phyloP scores from a whole-genome alignment of 2,113 vertebrate genomes.

The Hippocampus comes region DNA sequence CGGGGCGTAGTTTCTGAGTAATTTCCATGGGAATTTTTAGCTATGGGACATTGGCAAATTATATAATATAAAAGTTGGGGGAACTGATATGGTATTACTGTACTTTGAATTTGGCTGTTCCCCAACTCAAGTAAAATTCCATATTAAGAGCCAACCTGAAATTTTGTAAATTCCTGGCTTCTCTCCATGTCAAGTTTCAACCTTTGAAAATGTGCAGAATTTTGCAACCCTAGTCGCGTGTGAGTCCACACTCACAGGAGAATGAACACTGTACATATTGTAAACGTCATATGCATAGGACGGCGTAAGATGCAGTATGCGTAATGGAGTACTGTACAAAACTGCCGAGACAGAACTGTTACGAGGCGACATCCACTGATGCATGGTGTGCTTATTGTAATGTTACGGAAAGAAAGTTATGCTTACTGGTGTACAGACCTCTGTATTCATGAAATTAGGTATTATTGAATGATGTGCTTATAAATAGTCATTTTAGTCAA shows the following conservation, averaged over 20 bases:
- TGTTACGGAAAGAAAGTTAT: constrained; percentile 57
- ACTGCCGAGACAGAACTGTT: constrained; percentile 81
- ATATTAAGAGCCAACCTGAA: background rate
- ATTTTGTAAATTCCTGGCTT: background rate
- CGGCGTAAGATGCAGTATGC: constrained; percentile 1
- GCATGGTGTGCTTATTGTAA: constrained; percentile 26
- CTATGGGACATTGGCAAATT: too few relatives aligned
- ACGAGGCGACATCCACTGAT: constrained; percentile 10
- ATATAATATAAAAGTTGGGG: too few relatives aligned
- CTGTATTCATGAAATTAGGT: constrained; percentile 77
- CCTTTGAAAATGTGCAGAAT: background rate
- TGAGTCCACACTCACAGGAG: constrained; percentile 51
- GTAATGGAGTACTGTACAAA: constrained; percentile 82
- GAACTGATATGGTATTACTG: too few relatives aligned
- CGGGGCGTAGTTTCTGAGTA: background rate
- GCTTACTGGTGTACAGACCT: constrained; percentile 85
- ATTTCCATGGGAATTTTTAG: background rate
- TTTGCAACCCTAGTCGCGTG: background rate
- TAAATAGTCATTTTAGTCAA: constrained; percentile 75
- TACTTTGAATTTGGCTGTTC: background rate
- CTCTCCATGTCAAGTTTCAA: background rate
- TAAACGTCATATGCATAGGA: background rate
- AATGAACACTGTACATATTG: constrained; percentile 82
- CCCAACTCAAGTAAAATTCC: background rate
- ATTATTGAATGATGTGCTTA: constrained; percentile 71